Evolutionary conservation across 2,888 invertebrate genomes (phyloP).

Genomic region (Tetanocera ferruginea): DNA sequence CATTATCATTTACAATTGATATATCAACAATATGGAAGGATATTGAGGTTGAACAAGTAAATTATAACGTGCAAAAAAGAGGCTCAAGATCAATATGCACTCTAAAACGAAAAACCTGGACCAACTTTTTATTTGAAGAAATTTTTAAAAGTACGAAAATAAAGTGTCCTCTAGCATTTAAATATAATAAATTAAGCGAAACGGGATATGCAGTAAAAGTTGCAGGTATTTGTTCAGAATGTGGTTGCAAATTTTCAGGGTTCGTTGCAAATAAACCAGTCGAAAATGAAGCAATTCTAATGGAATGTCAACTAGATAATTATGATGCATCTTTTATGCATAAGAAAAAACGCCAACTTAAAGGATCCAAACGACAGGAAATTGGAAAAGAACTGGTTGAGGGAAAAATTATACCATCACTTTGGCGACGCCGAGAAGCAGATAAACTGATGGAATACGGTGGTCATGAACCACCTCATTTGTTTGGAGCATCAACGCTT

Average conservation of each 20-base stretch:
- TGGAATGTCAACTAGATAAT: conserved; percentile 14
- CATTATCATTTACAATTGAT: neutral
- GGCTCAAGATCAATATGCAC: neutral
- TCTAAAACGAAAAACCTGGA: conserved; percentile 6
- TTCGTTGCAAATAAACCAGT: conserved; percentile 4
- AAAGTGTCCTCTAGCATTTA: conserved; percentile 3
- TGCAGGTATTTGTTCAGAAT: neutral
- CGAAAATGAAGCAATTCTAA: neutral
- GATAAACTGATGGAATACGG: conserved; percentile 9
- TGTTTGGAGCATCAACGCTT: neutral
- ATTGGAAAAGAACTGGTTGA: neutral
- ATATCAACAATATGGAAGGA: conserved; percentile 5
- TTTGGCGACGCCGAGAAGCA: conserved; percentile 20
- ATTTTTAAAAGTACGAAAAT: conserved; percentile 3
- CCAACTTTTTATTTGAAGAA: conserved; percentile 4
- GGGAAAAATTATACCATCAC: neutral
- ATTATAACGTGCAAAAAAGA: neutral
- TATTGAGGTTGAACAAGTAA: conserved; percentile 6
- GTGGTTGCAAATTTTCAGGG: neutral
- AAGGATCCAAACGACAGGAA: conserved; percentile 10
- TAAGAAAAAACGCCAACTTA: conserved; percentile 24
- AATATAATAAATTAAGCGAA: neutral
- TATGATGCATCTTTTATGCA: conserved; percentile 11
- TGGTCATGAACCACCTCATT: conserved; percentile 14
- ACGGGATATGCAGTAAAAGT: neutral